Percentiles rank a stretch among this genome's conserved stretches.
Evolutionary conservation across 2,797 vertebrate genomes (phyloP).

Genomic region (Argyrosomus regius): DNA sequence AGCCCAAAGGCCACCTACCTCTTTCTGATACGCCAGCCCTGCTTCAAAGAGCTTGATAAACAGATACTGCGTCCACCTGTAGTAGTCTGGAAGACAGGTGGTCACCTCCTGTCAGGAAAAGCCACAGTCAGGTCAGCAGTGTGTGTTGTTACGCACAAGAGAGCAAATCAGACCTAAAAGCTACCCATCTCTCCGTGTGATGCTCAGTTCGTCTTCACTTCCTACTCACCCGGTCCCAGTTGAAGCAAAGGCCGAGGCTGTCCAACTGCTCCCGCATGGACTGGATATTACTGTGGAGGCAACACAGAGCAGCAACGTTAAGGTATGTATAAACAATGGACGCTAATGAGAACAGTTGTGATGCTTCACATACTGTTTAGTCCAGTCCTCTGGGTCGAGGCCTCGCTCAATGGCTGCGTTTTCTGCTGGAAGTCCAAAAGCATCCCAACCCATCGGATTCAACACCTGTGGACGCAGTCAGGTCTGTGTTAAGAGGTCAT

Average conservation of each 20-base stretch:
- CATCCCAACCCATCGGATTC: slow-evolving; percentile 99
- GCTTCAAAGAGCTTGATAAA: slow-evolving; percentile 95
- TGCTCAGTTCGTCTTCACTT: slow-evolving; percentile 13
- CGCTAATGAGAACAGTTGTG: not conserved
- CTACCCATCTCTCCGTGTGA: not conserved
- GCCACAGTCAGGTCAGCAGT: slow-evolving; percentile 34
- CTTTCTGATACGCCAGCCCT: slow-evolving; percentile 96
- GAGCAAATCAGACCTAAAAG: not conserved
- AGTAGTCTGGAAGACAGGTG: slow-evolving; percentile 96
- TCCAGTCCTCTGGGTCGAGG: slow-evolving; percentile 94
- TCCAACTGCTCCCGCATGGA: slow-evolving; percentile 95
- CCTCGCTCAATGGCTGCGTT: slow-evolving; percentile 95
- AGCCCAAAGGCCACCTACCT: slow-evolving; percentile 83
- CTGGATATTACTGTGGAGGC: slow-evolving; percentile 90
- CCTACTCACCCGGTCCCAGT: slow-evolving; percentile 91
- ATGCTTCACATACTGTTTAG: slow-evolving; percentile 85
- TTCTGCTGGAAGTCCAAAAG: slow-evolving; percentile 97
- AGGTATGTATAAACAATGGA: not conserved
- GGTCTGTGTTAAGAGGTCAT: not conserved
- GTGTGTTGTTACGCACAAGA: not conserved
- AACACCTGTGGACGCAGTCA: slow-evolving; percentile 87
- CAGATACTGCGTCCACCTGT: slow-evolving; percentile 97
- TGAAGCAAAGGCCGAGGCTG: slow-evolving; percentile 93
- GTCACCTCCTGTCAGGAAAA: slow-evolving; percentile 90
- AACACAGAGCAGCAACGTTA: slow-evolving; percentile 1